Evolutionary conservation across 1,140 invertebrate species (phyloP), one percentile per base, ranked within the genome.

Genomic region (Trachymyrmex septentrionalis): DNA sequence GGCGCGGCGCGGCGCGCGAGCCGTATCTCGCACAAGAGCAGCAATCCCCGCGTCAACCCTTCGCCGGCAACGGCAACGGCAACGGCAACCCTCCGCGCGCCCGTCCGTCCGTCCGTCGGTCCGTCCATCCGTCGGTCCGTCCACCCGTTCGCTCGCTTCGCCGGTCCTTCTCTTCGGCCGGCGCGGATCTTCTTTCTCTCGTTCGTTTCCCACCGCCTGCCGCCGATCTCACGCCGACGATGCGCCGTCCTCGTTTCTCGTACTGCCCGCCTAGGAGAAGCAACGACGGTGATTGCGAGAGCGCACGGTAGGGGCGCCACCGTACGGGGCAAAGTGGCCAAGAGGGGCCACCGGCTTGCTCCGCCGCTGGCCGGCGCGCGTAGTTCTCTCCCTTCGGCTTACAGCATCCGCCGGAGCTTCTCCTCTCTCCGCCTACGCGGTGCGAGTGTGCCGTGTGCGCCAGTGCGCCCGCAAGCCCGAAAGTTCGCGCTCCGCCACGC

Each of bases 381-480:
- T 88, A 84, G 81, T 87, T 91, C 90, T 91, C 90, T 90, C 91
- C 88, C 92, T 92, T 93, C 93, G 90, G 92, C 92, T 93, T 93
- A 94, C 95, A 95, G 94, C 94, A 94, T 95, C 95, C 94, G 94
- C 92, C 87, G 85, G 86, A 89, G 88, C 90, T 87, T 92, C 89
- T 87, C 84, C 91, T 91, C 92, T 91, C 93, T 94, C 94, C 94
- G 94, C 93, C 94, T 95, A 94, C 94, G 94, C 94, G 93, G 91
- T 92, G 81, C 89, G 90, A 87, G 93, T 91, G 88, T 90, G 88
- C 91, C 89, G 90, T 91, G 90, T 91, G 93, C 94, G 94, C 94
- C 95, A 95, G 95, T 95, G 94, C 94, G 94, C 94, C 94, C 94
- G 94, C 94, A 95, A 95, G 94, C 95, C 94, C 94, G 94, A 94